These are phyloP conservation scores for Malacoraja senta DNA, from an alignment of 2,797 vertebrate species.

Conservation along the genomic window DNA sequence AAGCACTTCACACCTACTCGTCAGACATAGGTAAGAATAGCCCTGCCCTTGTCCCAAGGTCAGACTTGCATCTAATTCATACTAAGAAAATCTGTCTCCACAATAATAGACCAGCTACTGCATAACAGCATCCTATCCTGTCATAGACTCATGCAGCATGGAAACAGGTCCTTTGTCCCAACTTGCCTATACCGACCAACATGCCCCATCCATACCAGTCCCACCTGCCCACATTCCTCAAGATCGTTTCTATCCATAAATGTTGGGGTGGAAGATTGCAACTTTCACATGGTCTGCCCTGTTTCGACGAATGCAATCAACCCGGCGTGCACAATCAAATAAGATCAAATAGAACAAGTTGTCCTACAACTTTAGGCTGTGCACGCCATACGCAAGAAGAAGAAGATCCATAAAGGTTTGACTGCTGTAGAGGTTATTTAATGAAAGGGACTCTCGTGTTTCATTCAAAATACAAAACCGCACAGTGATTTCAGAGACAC, in stretches of 20 bases:
- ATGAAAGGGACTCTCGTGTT: neutral
- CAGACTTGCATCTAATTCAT: neutral
- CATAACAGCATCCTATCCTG: neutral
- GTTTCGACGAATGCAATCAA: no score
- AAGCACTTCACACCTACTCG: neutral
- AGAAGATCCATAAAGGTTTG: neutral
- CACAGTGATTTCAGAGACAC: neutral
- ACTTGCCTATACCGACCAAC: no score
- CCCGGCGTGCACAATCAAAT: no score
- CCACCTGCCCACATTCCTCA: no score
- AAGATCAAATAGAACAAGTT: no score
- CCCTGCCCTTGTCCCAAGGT: slow-evolving; percentile 14
- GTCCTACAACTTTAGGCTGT: no score
- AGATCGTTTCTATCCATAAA: neutral
- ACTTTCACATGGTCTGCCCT: no score
- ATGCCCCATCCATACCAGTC: no score
- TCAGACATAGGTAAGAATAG: slow-evolving; percentile 21
- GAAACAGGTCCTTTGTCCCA: no score
- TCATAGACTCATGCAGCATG: neutral
- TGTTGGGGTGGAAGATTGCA: no score
- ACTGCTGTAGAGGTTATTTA: neutral
- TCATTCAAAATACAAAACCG: neutral
- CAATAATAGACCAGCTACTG: neutral
- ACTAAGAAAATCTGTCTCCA: neutral
- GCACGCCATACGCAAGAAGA: no score